Percentiles rank a stretch among this genome's conserved stretches.
These are phyloP conservation scores for Scomber japonicus DNA, from an alignment of 2,113 vertebrate genomes.

Conservation along the genomic window DNA sequence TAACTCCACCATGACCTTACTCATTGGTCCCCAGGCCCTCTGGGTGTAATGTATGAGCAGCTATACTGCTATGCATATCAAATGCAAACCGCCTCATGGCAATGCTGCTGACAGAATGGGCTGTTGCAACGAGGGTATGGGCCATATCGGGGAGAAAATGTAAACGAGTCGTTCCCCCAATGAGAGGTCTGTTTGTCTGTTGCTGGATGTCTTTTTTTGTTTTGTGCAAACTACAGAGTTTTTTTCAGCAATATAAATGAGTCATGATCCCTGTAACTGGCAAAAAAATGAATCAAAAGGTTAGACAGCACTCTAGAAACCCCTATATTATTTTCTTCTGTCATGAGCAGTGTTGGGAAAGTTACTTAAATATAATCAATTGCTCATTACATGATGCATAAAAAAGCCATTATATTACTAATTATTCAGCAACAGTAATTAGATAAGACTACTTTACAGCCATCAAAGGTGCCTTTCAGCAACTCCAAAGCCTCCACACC, in stretches of 20 bases:
- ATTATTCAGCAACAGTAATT: too few relatives aligned
- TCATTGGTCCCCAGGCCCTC: constrained; percentile 61
- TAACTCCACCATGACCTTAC: constrained; percentile 57
- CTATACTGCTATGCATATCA: constrained; percentile 59
- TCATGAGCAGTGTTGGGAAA: not conserved
- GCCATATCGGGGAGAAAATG: not conserved
- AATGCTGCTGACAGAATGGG: not conserved
- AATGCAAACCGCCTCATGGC: constrained; percentile 29
- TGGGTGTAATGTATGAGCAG: constrained; percentile 54
- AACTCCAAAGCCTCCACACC: not conserved
- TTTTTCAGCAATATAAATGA: not conserved
- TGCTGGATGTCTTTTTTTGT: constrained; percentile 7
- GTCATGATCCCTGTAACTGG: constrained; percentile 9
- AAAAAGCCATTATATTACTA: not conserved
- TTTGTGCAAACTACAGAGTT: constrained; percentile 20
- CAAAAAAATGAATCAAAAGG: not conserved
- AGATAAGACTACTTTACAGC: too few relatives aligned
- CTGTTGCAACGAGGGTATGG: constrained; percentile 9
- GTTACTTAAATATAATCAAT: not conserved
- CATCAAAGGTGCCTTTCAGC: not conserved
- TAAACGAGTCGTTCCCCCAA: not conserved
- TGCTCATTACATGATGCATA: not conserved
- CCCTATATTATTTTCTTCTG: not conserved
- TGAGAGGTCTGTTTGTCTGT: not conserved
- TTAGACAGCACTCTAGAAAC: not conserved